These are phyloP conservation scores for Suillia variegata DNA, from an alignment of 2,888 invertebrate species.

Conservation along the genomic window DNA sequence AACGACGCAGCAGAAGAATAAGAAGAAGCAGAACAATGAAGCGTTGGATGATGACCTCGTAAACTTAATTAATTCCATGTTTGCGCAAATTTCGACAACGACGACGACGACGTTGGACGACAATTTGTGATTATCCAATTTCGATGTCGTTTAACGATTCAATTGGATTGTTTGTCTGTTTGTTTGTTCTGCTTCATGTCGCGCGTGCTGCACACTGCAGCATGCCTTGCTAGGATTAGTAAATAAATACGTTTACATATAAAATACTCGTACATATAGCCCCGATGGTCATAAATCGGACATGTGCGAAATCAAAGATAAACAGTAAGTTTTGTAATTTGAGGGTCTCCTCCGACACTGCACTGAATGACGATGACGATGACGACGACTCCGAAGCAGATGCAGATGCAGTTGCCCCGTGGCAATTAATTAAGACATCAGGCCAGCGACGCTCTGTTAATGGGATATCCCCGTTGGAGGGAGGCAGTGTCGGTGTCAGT, in stretches of 20 bases:
- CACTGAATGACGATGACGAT: background rate
- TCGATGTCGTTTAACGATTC: conserved; percentile 10
- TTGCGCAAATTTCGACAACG: conserved; percentile 49
- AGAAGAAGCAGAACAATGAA: no score
- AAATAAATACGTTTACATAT: no score
- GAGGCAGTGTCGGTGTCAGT: no score
- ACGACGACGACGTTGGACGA: no score
- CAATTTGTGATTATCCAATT: background rate
- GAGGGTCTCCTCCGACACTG: background rate
- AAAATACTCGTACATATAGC: no score
- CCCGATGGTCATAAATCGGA: background rate
- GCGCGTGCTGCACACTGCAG: background rate
- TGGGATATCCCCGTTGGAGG: background rate
- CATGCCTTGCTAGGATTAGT: conserved; percentile 1
- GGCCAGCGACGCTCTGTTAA: no score
- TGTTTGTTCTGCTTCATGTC: background rate
- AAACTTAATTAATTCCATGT: conserved; percentile 51
- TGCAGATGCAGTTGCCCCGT: no score
- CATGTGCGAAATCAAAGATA: background rate
- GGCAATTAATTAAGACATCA: conserved; percentile 1
- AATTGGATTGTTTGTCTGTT: conserved; percentile 7
- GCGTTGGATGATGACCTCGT: no score
- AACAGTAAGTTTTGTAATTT: background rate
- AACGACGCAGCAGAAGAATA: no score
- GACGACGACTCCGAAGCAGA: background rate